A percentile compares a stretch with the other conserved stretches of the same genome.
These are phyloP conservation scores for Mesochorus sp. DNA, from an alignment of 2,888 invertebrate species.

Conservation along the genomic window DNA sequence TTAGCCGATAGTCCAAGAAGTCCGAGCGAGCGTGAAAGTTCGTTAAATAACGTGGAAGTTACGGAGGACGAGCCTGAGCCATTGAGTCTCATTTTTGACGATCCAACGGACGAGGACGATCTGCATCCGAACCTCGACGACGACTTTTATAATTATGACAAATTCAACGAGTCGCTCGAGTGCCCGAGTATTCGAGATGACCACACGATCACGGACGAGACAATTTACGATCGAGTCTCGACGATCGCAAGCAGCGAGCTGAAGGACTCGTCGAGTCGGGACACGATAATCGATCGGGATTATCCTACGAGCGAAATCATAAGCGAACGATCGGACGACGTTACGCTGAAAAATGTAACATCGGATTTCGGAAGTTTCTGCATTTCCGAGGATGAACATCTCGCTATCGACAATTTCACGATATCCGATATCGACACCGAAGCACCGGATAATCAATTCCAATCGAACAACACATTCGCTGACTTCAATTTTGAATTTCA, in stretches of 20 bases:
- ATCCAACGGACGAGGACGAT: constrained; percentile 72
- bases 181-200: constrained; percentile 58
- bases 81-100: constrained; percentile 76
- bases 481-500: constrained; percentile 66
- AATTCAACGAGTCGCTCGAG: constrained; percentile 69
- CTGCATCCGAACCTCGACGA: constrained; percentile 69
- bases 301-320: constrained; percentile 34
- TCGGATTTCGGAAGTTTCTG: constrained; percentile 61
- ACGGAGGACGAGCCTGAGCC: constrained; percentile 76
- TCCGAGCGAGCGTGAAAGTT: constrained; percentile 69
- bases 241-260: constrained; percentile 21
- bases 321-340: constrained; percentile 41
- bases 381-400: constrained; percentile 58
- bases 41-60: constrained; percentile 69
- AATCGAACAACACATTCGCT: constrained; percentile 60
- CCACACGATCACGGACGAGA: background rate
- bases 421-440: constrained; percentile 61
- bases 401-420: constrained; percentile 54
- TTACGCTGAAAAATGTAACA: constrained; percentile 49
- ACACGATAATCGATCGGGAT: constrained; percentile 17
- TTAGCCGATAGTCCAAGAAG: constrained; percentile 74
- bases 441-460: constrained; percentile 42
- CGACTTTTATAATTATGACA: constrained; percentile 76
- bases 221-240: constrained; percentile 9
- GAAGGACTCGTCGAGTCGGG: background rate